phyloP scores from a whole-genome alignment of 2,797 vertebrate species.

The Lagodon rhomboides region DNA sequence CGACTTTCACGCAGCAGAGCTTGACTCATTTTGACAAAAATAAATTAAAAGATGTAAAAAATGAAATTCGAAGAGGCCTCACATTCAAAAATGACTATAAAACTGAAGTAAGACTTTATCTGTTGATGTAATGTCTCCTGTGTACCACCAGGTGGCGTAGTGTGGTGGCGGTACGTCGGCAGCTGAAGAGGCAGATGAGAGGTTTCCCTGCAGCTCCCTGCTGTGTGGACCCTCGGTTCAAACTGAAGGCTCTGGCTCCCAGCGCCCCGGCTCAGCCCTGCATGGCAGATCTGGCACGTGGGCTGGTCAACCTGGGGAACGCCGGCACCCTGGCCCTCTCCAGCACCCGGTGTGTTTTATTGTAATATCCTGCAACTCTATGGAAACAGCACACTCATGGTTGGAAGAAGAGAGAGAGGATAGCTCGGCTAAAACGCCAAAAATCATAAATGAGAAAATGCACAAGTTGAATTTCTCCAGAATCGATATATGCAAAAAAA shows the following conservation, averaged over 20 bases:
- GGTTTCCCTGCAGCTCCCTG: constrained; percentile 96
- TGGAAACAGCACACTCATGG: no score
- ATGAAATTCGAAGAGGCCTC: no score
- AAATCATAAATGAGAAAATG: not conserved
- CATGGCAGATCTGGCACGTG: constrained; percentile 84
- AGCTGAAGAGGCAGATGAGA: constrained; percentile 94
- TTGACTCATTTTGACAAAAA: no score
- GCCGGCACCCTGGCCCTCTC: constrained; percentile 90
- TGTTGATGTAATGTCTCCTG: not conserved
- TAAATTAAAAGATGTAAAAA: no score
- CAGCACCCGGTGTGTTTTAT: constrained; percentile 91
- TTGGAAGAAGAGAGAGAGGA: no score
- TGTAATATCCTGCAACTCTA: no score
- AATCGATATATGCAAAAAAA: no score
- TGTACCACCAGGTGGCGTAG: constrained; percentile 90
- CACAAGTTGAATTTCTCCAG: not conserved
- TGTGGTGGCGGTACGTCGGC: constrained; percentile 91
- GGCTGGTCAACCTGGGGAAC: constrained; percentile 91
- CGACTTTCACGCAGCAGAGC: no score
- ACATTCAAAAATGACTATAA: no score
- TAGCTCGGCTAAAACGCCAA: no score
- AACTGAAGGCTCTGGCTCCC: constrained; percentile 89
- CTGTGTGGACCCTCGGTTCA: constrained; percentile 86
- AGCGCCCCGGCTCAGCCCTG: constrained; percentile 89
- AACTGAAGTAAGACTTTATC: no score